Percentiles rank a stretch among this genome's conserved stretches.
Evolutionary conservation across 2,113 vertebrate genomes (phyloP).

Genomic region (Mobula hypostoma): DNA sequence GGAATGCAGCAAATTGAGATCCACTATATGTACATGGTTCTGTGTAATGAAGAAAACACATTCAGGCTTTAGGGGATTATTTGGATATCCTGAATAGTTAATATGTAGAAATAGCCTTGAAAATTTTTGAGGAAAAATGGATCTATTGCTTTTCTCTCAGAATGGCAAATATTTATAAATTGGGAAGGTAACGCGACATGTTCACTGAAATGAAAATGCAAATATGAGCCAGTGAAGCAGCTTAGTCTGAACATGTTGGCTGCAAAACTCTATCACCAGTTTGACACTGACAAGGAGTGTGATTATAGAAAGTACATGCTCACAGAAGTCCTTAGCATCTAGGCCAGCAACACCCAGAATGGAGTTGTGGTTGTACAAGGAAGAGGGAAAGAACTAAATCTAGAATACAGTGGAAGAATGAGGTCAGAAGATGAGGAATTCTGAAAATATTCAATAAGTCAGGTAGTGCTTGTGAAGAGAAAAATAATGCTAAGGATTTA

Average conservation of each 20-base stretch:
- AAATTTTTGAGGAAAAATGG: neutral
- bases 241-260: neutral
- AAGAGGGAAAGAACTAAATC: too few relatives aligned
- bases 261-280: neutral
- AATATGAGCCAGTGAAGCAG: neutral
- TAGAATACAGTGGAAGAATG: too few relatives aligned
- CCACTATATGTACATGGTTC: neutral
- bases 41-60: neutral
- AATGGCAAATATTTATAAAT: neutral
- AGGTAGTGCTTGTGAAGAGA: too few relatives aligned
- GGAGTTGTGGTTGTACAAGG: too few relatives aligned
- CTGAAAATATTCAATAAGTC: too few relatives aligned
- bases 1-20: neutral
- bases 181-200: neutral
- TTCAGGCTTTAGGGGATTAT: neutral
- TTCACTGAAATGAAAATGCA: neutral
- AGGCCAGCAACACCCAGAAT: too few relatives aligned
- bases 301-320: too few relatives aligned
- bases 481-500: too few relatives aligned
- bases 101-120: neutral
- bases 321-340: too few relatives aligned
- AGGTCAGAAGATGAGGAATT: too few relatives aligned
- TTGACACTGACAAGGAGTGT: neutral
- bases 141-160: neutral
- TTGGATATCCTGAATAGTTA: neutral